Evolutionary conservation across 2,888 invertebrate species (phyloP).

Genomic region (Ischnura elegans): DNA sequence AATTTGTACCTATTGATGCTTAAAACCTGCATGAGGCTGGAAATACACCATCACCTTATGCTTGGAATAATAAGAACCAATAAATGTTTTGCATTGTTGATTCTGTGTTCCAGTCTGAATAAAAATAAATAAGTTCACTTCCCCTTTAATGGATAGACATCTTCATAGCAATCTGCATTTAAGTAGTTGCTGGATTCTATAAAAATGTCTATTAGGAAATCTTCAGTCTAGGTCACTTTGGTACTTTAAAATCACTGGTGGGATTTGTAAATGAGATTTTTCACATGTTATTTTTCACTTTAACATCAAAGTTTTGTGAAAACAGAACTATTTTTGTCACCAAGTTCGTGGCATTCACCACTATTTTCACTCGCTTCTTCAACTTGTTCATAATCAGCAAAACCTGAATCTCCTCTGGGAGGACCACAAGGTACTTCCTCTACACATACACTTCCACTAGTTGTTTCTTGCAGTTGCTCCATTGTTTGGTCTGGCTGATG

Average conservation of each 20-base stretch:
- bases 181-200: not conserved
- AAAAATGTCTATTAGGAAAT: not conserved
- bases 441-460: too few relatives aligned
- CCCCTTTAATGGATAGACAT: not conserved
- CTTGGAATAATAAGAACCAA: not conserved
- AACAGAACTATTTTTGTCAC: not conserved
- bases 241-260: not conserved
- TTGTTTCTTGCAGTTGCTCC: not conserved
- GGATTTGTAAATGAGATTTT: constrained; percentile 14
- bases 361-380: not conserved
- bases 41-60: too few relatives aligned
- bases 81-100: not conserved
- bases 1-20: too few relatives aligned
- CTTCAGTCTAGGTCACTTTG: not conserved
- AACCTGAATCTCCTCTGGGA: constrained; percentile 49
- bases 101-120: not conserved
- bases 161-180: not conserved
- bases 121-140: not conserved
- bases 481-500: constrained; percentile 4
- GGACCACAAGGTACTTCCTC: constrained; percentile 11
- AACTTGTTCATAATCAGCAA: constrained; percentile 61
- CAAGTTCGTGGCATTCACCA: not conserved
- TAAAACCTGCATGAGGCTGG: too few relatives aligned
- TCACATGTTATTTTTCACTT: not conserved
- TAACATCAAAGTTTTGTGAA: constrained; percentile 41